Conservation (phyloP, 2,888 invertebrate genomes). For the Protodeltote pygarga region DNA sequence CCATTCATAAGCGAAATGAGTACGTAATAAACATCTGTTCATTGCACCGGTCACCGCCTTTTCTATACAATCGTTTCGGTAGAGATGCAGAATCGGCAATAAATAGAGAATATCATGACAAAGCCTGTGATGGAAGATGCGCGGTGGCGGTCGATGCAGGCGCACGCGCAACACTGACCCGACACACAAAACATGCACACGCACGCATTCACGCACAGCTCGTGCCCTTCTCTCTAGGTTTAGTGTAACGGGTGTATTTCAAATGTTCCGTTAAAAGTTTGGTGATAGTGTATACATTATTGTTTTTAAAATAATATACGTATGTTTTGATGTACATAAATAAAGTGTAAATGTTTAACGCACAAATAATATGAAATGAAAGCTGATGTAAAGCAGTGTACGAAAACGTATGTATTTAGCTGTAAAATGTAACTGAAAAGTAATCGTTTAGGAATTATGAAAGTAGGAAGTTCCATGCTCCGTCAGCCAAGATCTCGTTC, state of each 20-base stretch:
- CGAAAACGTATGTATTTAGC: slow-evolving; percentile 81
- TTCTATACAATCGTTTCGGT: slow-evolving; percentile 42
- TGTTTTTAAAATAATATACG: slow-evolving; percentile 81
- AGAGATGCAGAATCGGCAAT: slow-evolving; percentile 74
- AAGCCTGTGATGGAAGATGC: slow-evolving; percentile 27
- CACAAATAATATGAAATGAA: slow-evolving; percentile 81
- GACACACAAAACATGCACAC: slow-evolving; percentile 77
- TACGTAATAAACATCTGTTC: slow-evolving; percentile 2
- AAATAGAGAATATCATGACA: slow-evolving; percentile 60
- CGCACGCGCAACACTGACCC: slow-evolving; percentile 39
- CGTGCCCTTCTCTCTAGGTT: slow-evolving; percentile 64
- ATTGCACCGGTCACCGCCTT: slow-evolving; percentile 12
- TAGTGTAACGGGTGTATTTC: slow-evolving; percentile 69
- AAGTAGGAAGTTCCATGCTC: slow-evolving; percentile 68
- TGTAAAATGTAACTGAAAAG: slow-evolving; percentile 72
- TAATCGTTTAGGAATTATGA: slow-evolving; percentile 74
- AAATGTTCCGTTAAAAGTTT: slow-evolving; percentile 75
- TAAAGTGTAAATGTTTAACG: slow-evolving; percentile 87
- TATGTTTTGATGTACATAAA: slow-evolving; percentile 86
- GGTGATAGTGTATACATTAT: slow-evolving; percentile 80
- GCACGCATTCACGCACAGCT: slow-evolving; percentile 79
- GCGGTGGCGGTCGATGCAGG: slow-evolving; percentile 51
- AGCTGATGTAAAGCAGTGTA: slow-evolving; percentile 77
- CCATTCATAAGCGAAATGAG: slow-evolving; percentile 11
- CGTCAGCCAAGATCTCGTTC: slow-evolving; percentile 54